Base-by-base conservation (phyloP, 2,797 vertebrate genomes). In the Urocyon cinereoargenteus region DNA sequence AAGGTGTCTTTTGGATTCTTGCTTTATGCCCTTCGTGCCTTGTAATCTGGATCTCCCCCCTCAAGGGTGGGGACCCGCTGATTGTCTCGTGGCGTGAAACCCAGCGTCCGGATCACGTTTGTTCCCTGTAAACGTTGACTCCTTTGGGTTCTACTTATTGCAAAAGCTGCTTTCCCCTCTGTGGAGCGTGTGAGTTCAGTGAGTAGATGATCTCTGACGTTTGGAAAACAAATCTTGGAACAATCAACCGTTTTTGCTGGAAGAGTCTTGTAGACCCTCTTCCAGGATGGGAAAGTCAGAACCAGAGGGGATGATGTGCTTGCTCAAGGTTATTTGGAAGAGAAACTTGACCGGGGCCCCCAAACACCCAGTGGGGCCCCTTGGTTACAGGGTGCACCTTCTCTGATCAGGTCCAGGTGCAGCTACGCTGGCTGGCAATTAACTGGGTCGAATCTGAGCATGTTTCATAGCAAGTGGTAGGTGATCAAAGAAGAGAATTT, bases 161-260 rank as follows among this genome's bases (percentile, higher is more conserved):
- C 5, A 90, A 97, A 95, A 95, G 51, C 72, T 62, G 59, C 82
- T 91, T 96, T 90, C 68, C 55, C 53, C n/a, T 96, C 96, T 78
- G 53, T 9, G 49, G 82, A 59, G 4, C n/a, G 1, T 79, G 10
- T 72, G 77, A 36, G 61, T 96, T 94, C 45, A 11, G 31, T 77
- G 61, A 59, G 66, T 96, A 72, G 90, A 95, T 81, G 72, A 72
- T 62, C 88, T 59, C 73, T 94, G 94, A 90, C 81, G 92, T 87
- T 81, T 98, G 90, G 90, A 94, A 96, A 95, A 73, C 28, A 75
- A 34, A 26, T 79, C 55, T 68, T 95, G 55, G 51, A 86, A 88
- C 59, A 78, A 75, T 49, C 77, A 62, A 79, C 24, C 70, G 11
- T 81, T 91, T 91, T 72, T 96, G 53, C 64, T 92, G 96, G 77